Base-by-base conservation (phyloP, 2,888 invertebrate genomes). In the Mythimna albipuncta region DNA sequence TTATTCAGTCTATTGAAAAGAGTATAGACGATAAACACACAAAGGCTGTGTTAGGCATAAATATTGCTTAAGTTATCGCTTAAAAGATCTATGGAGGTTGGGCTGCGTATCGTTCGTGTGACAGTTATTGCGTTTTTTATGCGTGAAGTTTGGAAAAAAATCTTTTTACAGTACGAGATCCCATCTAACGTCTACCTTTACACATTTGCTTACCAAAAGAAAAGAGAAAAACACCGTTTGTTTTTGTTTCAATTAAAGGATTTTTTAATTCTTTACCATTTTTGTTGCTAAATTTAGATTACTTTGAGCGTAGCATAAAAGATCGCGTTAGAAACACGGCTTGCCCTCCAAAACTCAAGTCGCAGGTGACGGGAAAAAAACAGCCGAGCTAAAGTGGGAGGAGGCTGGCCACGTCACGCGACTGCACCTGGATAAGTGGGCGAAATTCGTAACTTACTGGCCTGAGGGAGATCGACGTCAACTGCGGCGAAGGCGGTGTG, bases 51-150 rank as follows among this genome's bases (percentile, higher is more conserved):
- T 90, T 90, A 88, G 84, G 87, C 90, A 92, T 93, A 93, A 93
- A 93, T 93, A 93, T 91, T 87, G 86, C 89, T 87, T 88, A 90
- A 91, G 89, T 92, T 93, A 92, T 92, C 91, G 90, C 84, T 79
- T 86, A 79, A 83, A 89, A 91, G 91, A 92, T 90, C 91, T 91
- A 91, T 89, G 87, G 89, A 81, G 87, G 88, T 87, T 85, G 86
- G 86, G 88, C 83, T 85, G 85, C 87, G 89, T 92, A 93, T 94
- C 90, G 91, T 88, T 86, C 85, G 88, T 88, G 72, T 90, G 94
- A 93, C 94, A 93, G 90, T 93, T 94, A 94, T 94, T 93, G 90
- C 91, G 85, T 88, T 91, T 91, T 93, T 93, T 93, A 93, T 91
- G 91, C 88, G 89, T 89, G 88, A 93, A 92, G 90, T 92, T 91